These are phyloP conservation scores for Aurelia sp. DNA, from an alignment of 30 jellyfish, hydroid and myxozoan species.

Conservation along the genomic window DNA sequence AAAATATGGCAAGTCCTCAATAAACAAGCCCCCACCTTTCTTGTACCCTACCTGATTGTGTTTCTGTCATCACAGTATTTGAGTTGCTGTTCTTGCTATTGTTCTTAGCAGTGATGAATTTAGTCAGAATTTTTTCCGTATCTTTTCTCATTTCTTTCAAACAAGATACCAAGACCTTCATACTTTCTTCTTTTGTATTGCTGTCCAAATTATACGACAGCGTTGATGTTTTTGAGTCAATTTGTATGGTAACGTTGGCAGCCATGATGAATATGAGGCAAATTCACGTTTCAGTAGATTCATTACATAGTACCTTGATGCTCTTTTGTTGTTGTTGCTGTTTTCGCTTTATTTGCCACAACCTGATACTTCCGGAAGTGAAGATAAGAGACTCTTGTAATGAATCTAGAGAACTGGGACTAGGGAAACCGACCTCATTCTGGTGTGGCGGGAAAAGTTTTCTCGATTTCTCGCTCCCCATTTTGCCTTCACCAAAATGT, in stretches of 20 bases:
- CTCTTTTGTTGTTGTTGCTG: no score
- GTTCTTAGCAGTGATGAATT: constrained; percentile 16
- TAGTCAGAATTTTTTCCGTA: constrained; percentile 29
- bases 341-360: no score
- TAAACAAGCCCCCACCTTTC: no score
- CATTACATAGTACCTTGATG: no score
- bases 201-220: constrained; percentile 12
- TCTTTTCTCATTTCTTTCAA: constrained; percentile 34
- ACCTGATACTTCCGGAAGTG: no score
- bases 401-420: no score
- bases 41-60: no score
- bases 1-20: no score
- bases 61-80: no score
- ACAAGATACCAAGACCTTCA: constrained; percentile 20
- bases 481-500: neutral
- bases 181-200: neutral
- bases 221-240: neutral
- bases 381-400: no score
- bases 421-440: neutral
- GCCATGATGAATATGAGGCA: constrained; percentile 4
- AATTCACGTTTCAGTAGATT: neutral
- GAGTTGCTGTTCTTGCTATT: neutral
- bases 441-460: constrained; percentile 15
- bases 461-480: neutral
- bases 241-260: constrained; percentile 16